Evolutionary conservation across 2,113 vertebrate species (phyloP).

Genomic region (Acanthochromis polyacanthus): DNA sequence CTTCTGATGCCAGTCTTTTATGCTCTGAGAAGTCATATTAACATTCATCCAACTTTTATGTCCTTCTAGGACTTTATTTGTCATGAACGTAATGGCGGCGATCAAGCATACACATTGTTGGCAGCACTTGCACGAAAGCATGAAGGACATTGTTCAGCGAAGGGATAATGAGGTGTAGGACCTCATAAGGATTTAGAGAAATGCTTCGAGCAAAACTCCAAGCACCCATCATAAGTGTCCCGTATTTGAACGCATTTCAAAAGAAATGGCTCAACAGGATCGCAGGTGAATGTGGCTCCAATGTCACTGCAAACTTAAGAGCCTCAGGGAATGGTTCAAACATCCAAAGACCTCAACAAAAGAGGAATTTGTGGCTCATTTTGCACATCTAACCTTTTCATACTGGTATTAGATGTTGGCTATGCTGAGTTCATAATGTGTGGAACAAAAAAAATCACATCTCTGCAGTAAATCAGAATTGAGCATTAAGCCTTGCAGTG

Average conservation of each 20-base stretch:
- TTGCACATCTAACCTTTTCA: constrained; percentile 9
- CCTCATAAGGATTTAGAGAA: constrained; percentile 38
- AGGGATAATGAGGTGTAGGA: constrained; percentile 39
- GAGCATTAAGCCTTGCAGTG: constrained; percentile 13
- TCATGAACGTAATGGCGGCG: neutral
- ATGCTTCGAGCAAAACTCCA: constrained; percentile 25
- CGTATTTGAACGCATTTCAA: constrained; percentile 34
- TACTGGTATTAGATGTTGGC: neutral
- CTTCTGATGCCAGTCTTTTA: neutral
- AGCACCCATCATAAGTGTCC: constrained; percentile 1
- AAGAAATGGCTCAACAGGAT: constrained; percentile 31
- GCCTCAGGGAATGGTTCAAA: constrained; percentile 5
- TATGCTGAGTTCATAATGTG: constrained; percentile 5
- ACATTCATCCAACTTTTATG: constrained; percentile 27
- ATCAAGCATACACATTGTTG: constrained; percentile 3
- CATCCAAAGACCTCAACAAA: constrained; percentile 29
- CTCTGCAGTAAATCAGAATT: constrained; percentile 6
- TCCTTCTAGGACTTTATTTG: constrained; percentile 1
- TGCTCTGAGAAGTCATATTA: constrained; percentile 1
- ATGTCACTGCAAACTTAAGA: constrained; percentile 28
- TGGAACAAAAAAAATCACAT: neutral
- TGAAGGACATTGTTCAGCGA: constrained; percentile 33
- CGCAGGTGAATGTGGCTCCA: constrained; percentile 39
- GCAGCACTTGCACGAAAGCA: neutral
- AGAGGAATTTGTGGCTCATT: constrained; percentile 7